These are phyloP conservation scores for Cantharis rufa DNA, from an alignment of 2,888 invertebrate genomes.

Conservation along the genomic window DNA sequence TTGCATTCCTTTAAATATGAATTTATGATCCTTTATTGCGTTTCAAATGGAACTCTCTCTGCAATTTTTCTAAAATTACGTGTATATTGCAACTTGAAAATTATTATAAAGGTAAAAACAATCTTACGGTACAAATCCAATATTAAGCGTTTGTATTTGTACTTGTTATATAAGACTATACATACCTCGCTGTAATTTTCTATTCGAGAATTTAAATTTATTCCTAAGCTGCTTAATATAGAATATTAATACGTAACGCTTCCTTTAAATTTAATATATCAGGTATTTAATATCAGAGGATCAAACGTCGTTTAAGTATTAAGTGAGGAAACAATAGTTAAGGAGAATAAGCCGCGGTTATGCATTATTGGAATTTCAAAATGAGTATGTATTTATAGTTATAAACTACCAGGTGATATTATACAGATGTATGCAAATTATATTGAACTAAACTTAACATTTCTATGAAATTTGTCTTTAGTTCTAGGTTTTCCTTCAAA, in stretches of 20 bases:
- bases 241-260: slow-evolving; percentile 2
- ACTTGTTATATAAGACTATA: background rate
- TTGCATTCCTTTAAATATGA: background rate
- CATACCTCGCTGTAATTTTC: background rate
- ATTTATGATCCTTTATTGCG: background rate
- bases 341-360: background rate
- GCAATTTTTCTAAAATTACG: background rate
- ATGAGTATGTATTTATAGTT: background rate
- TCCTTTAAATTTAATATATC: slow-evolving; percentile 8
- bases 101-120: background rate
- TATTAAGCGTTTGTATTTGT: background rate
- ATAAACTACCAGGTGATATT: background rate
- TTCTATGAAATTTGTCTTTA: background rate
- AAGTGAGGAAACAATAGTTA: slow-evolving; percentile 8
- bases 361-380: slow-evolving; percentile 13
- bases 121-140: background rate
- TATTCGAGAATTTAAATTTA: background rate
- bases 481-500: background rate
- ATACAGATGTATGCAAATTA: background rate
- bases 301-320: slow-evolving; percentile 3
- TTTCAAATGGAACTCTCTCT: no score
- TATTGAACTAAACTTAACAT: background rate
- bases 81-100: background rate
- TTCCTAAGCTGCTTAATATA: background rate
- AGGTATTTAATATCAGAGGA: slow-evolving; percentile 11